Conservation (phyloP, 2,797 vertebrate genomes). For the Eulemur albifrons region DNA sequence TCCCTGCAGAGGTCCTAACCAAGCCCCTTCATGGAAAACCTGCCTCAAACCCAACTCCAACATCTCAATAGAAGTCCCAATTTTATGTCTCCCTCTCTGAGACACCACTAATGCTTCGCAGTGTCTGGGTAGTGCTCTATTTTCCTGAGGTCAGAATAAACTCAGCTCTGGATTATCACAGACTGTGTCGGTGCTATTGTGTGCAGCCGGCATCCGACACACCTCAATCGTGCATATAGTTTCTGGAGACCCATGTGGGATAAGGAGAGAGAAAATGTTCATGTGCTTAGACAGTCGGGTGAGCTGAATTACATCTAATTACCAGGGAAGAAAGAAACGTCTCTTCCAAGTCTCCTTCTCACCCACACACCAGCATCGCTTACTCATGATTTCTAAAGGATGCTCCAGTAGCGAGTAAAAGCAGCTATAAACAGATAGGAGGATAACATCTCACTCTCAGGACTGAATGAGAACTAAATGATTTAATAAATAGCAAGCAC, state of each 20-base stretch:
- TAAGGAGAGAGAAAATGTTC: not conserved
- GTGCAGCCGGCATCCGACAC: not conserved
- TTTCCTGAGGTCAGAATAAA: not conserved
- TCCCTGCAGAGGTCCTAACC: not conserved
- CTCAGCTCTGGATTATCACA: not conserved
- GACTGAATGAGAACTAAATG: not conserved
- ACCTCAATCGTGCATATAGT: not conserved
- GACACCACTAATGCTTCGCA: not conserved
- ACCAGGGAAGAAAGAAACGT: not conserved
- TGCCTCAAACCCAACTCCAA: not conserved
- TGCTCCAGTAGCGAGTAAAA: not conserved
- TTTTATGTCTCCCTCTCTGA: not conserved
- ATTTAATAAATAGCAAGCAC: not conserved
- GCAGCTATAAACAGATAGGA: not conserved
- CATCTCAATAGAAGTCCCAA: not conserved
- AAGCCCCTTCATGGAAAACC: not conserved
- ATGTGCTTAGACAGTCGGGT: not conserved
- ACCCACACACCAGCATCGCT: accelerated
- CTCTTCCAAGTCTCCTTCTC: accelerated
- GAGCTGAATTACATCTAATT: not conserved
- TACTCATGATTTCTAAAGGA: not conserved
- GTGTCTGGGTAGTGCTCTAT: not conserved
- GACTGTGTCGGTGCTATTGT: not conserved
- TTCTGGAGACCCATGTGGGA: not conserved
- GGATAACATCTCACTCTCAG: not conserved